phyloP scores from a whole-genome alignment of 2,797 vertebrate genomes.

The Muraenolepis orangiensis region DNA sequence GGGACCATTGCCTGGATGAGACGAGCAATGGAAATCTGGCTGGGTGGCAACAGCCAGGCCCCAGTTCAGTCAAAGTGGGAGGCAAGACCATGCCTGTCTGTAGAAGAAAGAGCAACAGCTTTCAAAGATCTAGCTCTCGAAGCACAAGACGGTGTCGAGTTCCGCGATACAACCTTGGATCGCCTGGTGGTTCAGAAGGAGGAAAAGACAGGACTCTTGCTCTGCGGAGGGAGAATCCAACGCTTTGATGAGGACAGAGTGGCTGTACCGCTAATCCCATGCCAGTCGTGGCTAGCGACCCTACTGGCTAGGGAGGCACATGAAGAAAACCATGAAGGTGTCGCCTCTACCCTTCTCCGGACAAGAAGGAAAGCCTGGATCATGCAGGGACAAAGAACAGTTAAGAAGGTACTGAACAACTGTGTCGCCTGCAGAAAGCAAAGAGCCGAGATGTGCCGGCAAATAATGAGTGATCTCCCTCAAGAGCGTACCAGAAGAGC shows the following conservation, averaged over 20 bases:
- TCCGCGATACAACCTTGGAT: background rate
- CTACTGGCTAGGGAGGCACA: background rate
- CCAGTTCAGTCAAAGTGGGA: constrained; percentile 6
- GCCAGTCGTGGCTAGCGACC: background rate
- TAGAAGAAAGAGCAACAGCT: background rate
- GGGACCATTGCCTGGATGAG: constrained; percentile 8
- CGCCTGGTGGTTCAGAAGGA: constrained; percentile 9
- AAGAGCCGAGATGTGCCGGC: no score
- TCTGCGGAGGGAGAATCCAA: constrained; percentile 22
- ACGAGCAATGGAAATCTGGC: constrained; percentile 2
- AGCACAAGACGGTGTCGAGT: constrained; percentile 1
- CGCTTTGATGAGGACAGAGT: constrained; percentile 10
- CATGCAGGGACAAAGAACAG: constrained; percentile 16
- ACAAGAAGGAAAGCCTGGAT: constrained; percentile 21
- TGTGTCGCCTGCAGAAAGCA: no score
- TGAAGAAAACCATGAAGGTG: constrained; percentile 9
- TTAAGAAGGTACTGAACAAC: no score
- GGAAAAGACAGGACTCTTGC: constrained; percentile 6
- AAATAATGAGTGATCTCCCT: no score
- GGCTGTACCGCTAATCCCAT: constrained; percentile 8
- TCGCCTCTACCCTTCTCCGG: constrained; percentile 10
- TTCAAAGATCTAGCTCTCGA: constrained; percentile 9
- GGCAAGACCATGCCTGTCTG: background rate
- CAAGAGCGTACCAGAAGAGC: no score
- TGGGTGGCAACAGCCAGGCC: background rate